Evolutionary conservation across 2,113 vertebrate genomes (phyloP).

Genomic region (Emydocephalus ijimae): DNA sequence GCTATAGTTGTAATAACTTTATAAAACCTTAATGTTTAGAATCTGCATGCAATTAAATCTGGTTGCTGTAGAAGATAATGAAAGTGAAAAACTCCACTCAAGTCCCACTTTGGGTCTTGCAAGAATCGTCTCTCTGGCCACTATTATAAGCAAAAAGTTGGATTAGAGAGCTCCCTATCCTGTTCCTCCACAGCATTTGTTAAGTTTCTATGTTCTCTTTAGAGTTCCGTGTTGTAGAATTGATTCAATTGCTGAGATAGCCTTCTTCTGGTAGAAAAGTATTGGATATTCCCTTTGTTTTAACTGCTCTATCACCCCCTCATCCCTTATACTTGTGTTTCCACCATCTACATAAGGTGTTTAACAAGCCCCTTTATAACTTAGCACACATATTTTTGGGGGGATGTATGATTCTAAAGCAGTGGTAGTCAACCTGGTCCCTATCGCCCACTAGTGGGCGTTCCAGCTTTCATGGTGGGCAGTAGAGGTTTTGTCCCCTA

Average conservation of each 20-base stretch:
- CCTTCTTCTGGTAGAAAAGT: not conserved
- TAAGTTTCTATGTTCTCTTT: not conserved
- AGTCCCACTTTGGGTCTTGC: not conserved
- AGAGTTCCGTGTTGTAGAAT: not conserved
- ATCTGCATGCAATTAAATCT: not conserved
- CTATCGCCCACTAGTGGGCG: too few relatives aligned
- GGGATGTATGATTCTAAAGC: constrained; percentile 26
- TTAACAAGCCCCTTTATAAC: constrained; percentile 16
- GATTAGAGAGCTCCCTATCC: not conserved
- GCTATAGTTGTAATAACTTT: not conserved
- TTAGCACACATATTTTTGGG: constrained; percentile 9
- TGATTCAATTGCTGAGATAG: not conserved
- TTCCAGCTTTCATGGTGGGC: too few relatives aligned
- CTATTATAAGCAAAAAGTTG: not conserved
- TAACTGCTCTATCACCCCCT: not conserved
- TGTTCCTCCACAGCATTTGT: not conserved
- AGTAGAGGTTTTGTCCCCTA: too few relatives aligned
- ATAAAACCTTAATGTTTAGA: not conserved
- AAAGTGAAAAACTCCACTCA: not conserved
- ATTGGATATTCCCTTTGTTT: not conserved
- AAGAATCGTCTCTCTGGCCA: not conserved
- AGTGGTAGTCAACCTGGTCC: too few relatives aligned
- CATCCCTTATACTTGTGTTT: not conserved
- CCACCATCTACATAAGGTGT: not conserved
- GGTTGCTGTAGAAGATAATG: not conserved